A percentile compares a stretch with the other conserved stretches of the same genome.
These are phyloP conservation scores for Anodontia alba DNA, from an alignment of 2,888 invertebrate genomes.

Conservation along the genomic window DNA sequence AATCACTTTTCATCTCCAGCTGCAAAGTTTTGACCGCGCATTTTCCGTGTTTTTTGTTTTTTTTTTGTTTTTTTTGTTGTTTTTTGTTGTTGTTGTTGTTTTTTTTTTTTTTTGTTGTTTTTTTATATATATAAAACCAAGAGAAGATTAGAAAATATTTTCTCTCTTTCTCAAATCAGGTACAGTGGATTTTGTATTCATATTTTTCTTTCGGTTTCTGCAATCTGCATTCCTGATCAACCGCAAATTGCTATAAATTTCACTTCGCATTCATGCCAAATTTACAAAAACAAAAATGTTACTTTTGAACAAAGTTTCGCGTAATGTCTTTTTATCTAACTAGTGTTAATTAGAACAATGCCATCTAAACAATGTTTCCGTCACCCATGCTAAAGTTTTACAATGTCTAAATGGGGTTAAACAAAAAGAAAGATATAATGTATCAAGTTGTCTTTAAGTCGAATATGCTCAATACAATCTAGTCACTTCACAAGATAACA, in stretches of 20 bases:
- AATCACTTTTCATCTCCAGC: no score
- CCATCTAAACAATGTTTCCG: not conserved
- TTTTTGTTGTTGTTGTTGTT: no score
- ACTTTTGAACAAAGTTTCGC: not conserved
- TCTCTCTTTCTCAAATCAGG: no score
- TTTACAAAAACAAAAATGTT: conserved; percentile 14
- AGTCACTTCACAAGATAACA: conserved; percentile 12
- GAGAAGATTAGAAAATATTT: no score
- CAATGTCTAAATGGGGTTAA: conserved; percentile 49
- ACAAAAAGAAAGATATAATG: conserved; percentile 41
- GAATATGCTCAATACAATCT: not conserved
- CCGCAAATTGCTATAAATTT: not conserved
- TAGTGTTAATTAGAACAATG: not conserved
- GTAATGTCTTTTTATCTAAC: not conserved
- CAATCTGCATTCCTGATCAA: not conserved
- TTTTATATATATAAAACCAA: no score
- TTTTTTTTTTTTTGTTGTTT: no score
- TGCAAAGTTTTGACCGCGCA: no score
- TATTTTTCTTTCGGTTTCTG: no score
- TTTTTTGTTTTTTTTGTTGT: no score
- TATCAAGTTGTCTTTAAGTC: conserved; percentile 15
- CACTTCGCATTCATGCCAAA: not conserved
- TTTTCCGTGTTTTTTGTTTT: no score
- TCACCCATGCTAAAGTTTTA: conserved; percentile 8
- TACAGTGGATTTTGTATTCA: no score